Percentiles rank a stretch among this genome's conserved stretches.
These are phyloP conservation scores for Polypterus senegalus DNA, from an alignment of 2,113 vertebrate genomes.

Conservation along the genomic window DNA sequence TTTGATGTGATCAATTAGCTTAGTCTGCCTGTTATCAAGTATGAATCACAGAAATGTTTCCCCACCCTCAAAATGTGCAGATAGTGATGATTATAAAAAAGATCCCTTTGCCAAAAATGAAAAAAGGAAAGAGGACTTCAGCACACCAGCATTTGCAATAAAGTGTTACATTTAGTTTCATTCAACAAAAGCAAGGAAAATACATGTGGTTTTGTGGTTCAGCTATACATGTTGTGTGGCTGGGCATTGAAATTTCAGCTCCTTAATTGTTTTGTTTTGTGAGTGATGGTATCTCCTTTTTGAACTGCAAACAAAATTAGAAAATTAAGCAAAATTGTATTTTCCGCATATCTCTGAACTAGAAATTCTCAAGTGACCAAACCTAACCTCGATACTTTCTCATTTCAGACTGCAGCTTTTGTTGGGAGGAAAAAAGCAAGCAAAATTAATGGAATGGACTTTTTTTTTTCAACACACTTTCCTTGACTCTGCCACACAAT, in stretches of 20 bases:
- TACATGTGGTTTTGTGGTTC: slow-evolving; percentile 44
- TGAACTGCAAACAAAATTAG: slow-evolving; percentile 55
- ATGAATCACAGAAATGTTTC: slow-evolving; percentile 35
- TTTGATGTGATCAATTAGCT: slow-evolving; percentile 40
- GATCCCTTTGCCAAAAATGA: no score
- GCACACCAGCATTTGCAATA: slow-evolving; percentile 62
- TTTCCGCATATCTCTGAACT: slow-evolving; percentile 39
- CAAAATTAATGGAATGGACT: slow-evolving; percentile 44
- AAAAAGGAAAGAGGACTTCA: slow-evolving; percentile 51
- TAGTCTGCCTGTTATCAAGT: slow-evolving; percentile 37
- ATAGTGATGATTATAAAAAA: slow-evolving; percentile 40
- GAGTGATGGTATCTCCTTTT: slow-evolving; percentile 46
- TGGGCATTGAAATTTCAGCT: slow-evolving; percentile 44
- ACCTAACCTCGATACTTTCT: slow-evolving; percentile 26
- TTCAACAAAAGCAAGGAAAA: slow-evolving; percentile 44
- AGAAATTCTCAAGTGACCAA: slow-evolving; percentile 34
- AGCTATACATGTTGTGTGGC: slow-evolving; percentile 34
- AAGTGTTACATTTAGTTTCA: slow-evolving; percentile 58
- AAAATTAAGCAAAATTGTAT: slow-evolving; percentile 62
- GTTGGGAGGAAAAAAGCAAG: slow-evolving; percentile 30
- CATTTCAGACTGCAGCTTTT: slow-evolving; percentile 35
- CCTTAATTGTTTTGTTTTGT: slow-evolving; percentile 55
- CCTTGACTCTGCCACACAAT: slow-evolving; percentile 70
- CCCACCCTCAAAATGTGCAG: slow-evolving; percentile 49
- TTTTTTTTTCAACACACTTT: slow-evolving; percentile 70